Conservation (phyloP, 2,113 vertebrate species). For the Rousettus leschenaultii region DNA sequence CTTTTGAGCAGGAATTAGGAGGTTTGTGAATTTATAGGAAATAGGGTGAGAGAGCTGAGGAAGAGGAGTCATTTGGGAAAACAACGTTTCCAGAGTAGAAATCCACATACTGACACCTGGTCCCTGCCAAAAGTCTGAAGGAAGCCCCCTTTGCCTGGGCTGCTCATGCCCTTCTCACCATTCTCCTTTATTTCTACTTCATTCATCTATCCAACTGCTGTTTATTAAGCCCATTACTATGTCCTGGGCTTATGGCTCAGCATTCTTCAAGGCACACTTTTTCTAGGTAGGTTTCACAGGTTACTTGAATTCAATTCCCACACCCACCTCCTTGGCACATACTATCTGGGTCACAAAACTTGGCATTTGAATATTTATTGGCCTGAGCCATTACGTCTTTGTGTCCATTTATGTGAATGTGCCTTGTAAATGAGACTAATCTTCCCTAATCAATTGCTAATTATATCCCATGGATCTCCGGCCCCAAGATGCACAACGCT, state of each 20-base stretch:
- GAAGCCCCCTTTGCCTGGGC: not conserved
- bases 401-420: not conserved
- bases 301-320: not conserved
- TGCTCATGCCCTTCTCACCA: not conserved
- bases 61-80: not conserved
- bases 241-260: not conserved
- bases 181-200: not conserved
- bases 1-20: not conserved
- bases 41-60: not conserved
- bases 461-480: not conserved
- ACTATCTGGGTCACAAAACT: not conserved
- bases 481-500: not conserved
- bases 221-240: not conserved
- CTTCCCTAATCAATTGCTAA: not conserved
- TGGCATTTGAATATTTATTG: not conserved
- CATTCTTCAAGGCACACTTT: not conserved
- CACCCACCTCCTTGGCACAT: not conserved
- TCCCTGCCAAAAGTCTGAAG: not conserved
- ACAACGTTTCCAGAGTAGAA: not conserved
- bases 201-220: not conserved
- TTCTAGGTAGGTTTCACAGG: not conserved
- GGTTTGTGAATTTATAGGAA: not conserved
- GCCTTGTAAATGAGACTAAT: conserved; percentile 15
- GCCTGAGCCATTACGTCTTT: not conserved
- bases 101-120: not conserved